Conservation (phyloP, 2,888 invertebrate species). For the Alitta virens region DNA sequence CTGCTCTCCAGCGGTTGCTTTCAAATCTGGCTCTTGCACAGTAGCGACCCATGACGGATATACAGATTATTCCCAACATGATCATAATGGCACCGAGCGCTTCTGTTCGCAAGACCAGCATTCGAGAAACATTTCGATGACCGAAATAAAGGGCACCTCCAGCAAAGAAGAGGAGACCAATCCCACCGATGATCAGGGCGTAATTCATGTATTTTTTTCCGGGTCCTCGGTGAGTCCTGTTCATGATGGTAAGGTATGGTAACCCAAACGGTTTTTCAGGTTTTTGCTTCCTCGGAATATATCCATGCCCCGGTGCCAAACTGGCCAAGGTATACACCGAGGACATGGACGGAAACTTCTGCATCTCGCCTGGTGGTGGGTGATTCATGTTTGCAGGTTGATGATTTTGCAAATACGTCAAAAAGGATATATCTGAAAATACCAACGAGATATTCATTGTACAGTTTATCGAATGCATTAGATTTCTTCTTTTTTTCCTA, state of each 20-base stretch:
- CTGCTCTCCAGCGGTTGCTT: conserved; percentile 26
- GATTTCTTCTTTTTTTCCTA: no score
- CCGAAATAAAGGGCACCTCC: conserved; percentile 24
- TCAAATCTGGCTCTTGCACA: conserved; percentile 22
- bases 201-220: conserved; percentile 26
- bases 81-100: conserved; percentile 23
- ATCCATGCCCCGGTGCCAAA: conserved; percentile 28
- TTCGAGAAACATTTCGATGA: conserved; percentile 23
- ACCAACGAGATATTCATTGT: no score
- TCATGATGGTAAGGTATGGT: conserved; percentile 24
- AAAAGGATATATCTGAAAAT: no score
- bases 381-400: not conserved
- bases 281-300: conserved; percentile 24
- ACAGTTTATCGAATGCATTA: no score
- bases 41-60: conserved; percentile 17
- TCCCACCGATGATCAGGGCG: conserved; percentile 16
- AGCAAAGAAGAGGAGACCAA: conserved; percentile 23
- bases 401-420: no score
- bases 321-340: conserved; percentile 18
- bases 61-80: conserved; percentile 16
- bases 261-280: conserved; percentile 31
- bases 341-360: conserved; percentile 26
- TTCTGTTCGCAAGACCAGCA: conserved; percentile 27
- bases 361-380: conserved; percentile 3
- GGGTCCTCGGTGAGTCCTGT: conserved; percentile 29